These are phyloP conservation scores for Drosophila kohkoa DNA, from an alignment of 1,140 invertebrate genomes.

Conservation along the genomic window DNA sequence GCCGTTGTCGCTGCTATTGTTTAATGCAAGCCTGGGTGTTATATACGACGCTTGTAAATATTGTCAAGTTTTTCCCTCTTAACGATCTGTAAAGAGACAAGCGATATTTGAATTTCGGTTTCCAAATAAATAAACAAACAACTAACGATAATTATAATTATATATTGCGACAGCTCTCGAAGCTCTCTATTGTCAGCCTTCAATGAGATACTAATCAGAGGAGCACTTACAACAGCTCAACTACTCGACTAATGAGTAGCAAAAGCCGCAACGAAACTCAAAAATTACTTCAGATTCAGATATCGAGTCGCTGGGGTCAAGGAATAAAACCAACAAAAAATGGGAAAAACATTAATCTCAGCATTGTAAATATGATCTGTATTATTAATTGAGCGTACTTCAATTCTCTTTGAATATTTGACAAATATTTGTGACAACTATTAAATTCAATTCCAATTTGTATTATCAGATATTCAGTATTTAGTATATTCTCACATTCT, in stretches of 20 bases:
- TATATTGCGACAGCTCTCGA: not conserved
- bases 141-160: constrained; percentile 5
- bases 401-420: too few relatives aligned
- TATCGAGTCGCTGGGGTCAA: not conserved
- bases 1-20: constrained; percentile 8
- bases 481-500: not conserved
- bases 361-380: too few relatives aligned
- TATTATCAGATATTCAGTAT: too few relatives aligned
- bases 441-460: too few relatives aligned
- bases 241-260: too few relatives aligned
- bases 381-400: too few relatives aligned
- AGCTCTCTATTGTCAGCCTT: constrained; percentile 9
- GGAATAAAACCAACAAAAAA: not conserved
- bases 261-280: constrained; percentile 3
- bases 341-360: not conserved
- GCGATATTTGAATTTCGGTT: not conserved
- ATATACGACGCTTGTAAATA: constrained; percentile 36
- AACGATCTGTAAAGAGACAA: constrained; percentile 62
- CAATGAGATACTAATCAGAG: constrained; percentile 15
- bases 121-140: constrained; percentile 11
- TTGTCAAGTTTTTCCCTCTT: constrained; percentile 26
- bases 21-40: constrained; percentile 2
- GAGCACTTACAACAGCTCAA: constrained; percentile 4
- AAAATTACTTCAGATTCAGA: not conserved
- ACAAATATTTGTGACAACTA: too few relatives aligned